These are phyloP conservation scores for Schizopygopsis pylzovi DNA, from an alignment of 2,797 vertebrate genomes.

Conservation along the genomic window DNA sequence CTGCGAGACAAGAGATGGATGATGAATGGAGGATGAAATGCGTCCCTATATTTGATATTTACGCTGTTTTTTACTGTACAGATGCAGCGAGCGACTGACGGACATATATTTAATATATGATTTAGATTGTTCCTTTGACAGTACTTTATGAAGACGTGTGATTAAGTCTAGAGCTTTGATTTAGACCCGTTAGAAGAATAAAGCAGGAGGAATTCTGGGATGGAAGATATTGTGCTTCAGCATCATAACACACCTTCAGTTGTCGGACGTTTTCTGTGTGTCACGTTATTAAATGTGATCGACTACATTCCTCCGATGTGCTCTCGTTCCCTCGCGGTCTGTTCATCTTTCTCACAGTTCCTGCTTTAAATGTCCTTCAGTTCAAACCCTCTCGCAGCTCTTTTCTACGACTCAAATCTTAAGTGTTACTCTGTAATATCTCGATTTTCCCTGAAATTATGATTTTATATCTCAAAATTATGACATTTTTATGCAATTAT, in stretches of 20 bases:
- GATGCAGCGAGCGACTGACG: constrained; percentile 74
- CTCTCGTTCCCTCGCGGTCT: neutral
- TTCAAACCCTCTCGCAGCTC: neutral
- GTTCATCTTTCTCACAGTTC: neutral
- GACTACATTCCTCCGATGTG: neutral
- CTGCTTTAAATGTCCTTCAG: neutral
- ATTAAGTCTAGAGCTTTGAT: constrained; percentile 76
- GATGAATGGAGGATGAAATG: constrained; percentile 18
- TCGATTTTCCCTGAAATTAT: too few relatives aligned
- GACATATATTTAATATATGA: constrained; percentile 92
- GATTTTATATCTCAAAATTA: too few relatives aligned
- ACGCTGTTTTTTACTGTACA: constrained; percentile 82
- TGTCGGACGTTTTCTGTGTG: neutral
- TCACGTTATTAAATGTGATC: neutral
- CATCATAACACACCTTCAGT: neutral
- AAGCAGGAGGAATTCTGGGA: constrained; percentile 1
- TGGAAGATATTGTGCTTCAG: constrained; percentile 5
- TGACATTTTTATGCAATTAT: too few relatives aligned
- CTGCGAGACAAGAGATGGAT: neutral
- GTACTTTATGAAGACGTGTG: constrained; percentile 86
- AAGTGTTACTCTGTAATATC: neutral
- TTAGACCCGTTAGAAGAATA: constrained; percentile 72
- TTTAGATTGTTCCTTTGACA: constrained; percentile 83
- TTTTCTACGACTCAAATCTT: neutral
- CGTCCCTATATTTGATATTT: constrained; percentile 53